These are phyloP conservation scores for Macroramphosus scolopax DNA, from an alignment of 2,797 vertebrate species.

Conservation along the genomic window DNA sequence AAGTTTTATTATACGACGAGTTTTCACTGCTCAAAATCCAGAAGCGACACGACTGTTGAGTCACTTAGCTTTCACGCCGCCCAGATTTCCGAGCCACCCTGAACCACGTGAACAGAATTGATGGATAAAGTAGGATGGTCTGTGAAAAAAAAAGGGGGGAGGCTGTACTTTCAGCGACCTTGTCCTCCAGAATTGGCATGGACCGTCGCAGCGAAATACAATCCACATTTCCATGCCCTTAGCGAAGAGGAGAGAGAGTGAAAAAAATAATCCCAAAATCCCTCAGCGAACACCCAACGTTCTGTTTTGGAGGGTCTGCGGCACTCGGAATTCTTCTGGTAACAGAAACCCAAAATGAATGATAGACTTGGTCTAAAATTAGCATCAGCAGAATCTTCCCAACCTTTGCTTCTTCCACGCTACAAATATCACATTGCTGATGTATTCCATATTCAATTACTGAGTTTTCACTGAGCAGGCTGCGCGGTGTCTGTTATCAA, in stretches of 20 bases:
- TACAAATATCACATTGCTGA: constrained; percentile 83
- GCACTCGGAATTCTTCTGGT: constrained; percentile 78
- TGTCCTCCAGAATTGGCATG: constrained; percentile 70
- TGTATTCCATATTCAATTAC: constrained; percentile 83
- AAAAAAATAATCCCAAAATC: constrained; percentile 71
- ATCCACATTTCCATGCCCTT: constrained; percentile 69
- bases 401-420: constrained; percentile 77
- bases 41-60: not conserved
- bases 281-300: constrained; percentile 67
- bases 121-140: constrained; percentile 35
- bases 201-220: constrained; percentile 74
- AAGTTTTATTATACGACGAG: no score
- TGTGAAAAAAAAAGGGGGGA: constrained; percentile 21
- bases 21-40: not conserved
- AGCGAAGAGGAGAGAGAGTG: constrained; percentile 46
- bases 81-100: not conserved
- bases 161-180: constrained; percentile 56
- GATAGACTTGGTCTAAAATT: constrained; percentile 78
- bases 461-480: constrained; percentile 77
- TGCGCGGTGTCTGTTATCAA: constrained; percentile 76
- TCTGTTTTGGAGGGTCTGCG: constrained; percentile 73
- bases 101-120: constrained; percentile 21
- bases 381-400: constrained; percentile 76
- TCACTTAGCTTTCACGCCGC: constrained; percentile 17
- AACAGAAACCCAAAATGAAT: constrained; percentile 79